Base-by-base conservation (phyloP, 1,140 invertebrate species). In the Brachionus sp. region DNA sequence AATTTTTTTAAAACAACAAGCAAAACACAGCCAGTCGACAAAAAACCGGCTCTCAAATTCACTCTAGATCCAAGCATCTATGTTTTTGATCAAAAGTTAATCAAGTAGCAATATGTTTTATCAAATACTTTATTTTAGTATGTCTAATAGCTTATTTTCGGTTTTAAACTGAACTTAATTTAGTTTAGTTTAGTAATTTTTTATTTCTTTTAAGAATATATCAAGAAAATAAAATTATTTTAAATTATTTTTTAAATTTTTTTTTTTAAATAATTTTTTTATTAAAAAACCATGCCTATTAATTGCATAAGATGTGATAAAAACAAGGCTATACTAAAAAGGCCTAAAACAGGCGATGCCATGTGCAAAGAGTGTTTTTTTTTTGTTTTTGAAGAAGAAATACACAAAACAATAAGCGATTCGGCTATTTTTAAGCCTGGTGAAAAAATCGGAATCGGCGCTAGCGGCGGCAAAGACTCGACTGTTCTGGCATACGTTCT, bases 391-490 rank as follows among this genome's bases (percentile, higher is more conserved):
- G 97, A 99, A 90, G 92, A 93, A 83, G 98, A 99, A 91, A 93
- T 99, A 85, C 97, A 99, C 90, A 91, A 94, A 86, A 99, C 97
- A 0, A 98, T 99, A 83, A 90, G 90, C 6, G 91, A 92, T 86
- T 93, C 92, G n/a, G 91, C 93, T 85, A 90, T 99, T 57, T 98
- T 99, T 87, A 92, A 92, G 84, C 90, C 89, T 83, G 95, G 95
- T 9, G 92, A 96, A 86, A 93, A 93, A 84, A 94, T 99, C 23
- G 97, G 96, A 5, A 93, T 99, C 66, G 97, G 94, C 44, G 97
- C 97, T 29, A 98, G 96, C 84, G 97, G 98, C 78, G 98, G 98
- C 68, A 99, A 99, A 91, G 98, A 99, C 89, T 99, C 97, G 0
- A 99, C 98, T 10, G 98, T 99, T 12, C 90, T 99, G 42, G 97